Conservation (phyloP, 1,140 invertebrate species). For the Pogonomyrmex californicus region DNA sequence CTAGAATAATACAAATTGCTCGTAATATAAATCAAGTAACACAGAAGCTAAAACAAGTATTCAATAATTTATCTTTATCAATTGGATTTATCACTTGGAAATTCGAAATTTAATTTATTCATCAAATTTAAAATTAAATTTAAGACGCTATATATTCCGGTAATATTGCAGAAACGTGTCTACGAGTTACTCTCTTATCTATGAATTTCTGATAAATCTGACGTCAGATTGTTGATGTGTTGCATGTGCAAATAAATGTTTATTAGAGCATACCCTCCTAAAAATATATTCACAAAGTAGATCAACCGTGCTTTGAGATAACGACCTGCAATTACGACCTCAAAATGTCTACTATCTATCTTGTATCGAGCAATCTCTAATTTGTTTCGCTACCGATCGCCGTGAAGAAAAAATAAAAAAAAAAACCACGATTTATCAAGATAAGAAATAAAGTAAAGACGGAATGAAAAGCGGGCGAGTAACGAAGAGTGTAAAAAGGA, state of each 20-base stretch:
- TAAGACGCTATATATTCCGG: background rate
- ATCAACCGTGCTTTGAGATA: constrained; percentile 31
- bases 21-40: background rate
- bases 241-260: background rate
- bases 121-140: background rate
- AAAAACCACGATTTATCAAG: background rate
- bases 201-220: background rate
- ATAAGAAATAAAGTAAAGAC: constrained; percentile 26
- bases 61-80: background rate
- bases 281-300: constrained; percentile 30
- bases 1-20: background rate
- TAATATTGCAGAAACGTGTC: background rate
- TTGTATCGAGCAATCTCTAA: constrained; percentile 18
- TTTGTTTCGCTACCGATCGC: constrained; percentile 19
- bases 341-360: constrained; percentile 38
- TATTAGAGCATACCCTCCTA: constrained; percentile 23
- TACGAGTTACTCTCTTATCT: background rate
- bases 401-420: constrained; percentile 21
- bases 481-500: background rate
- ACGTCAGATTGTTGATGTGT: background rate
- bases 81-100: background rate
- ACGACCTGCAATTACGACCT: constrained; percentile 19
- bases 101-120: background rate
- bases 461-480: constrained; percentile 6
- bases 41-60: background rate